Evolutionary conservation across 2,888 invertebrate species (phyloP).

Genomic region (Mechanitis mazaeus): DNA sequence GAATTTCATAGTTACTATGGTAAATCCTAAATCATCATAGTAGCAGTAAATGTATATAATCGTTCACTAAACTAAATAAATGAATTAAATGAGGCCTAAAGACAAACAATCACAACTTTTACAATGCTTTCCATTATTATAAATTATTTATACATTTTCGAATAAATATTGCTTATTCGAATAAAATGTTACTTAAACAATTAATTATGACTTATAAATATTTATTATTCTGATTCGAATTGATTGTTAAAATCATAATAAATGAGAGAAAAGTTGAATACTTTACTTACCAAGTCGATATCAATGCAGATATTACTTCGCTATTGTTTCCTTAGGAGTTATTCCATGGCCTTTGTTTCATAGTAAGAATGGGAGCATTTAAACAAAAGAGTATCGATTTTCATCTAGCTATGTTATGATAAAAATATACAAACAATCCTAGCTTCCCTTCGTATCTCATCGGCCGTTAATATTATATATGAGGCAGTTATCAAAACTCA

Average conservation of each 20-base stretch:
- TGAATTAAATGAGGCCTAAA: no score
- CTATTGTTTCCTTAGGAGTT: conserved; percentile 27
- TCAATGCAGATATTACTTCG: conserved; percentile 23
- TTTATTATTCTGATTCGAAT: not conserved
- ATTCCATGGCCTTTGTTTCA: conserved; percentile 30
- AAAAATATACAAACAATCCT: conserved; percentile 23
- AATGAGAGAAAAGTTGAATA: conserved; percentile 24
- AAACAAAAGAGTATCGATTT: conserved; percentile 29
- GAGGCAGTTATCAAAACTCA: conserved; percentile 29
- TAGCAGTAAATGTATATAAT: no score
- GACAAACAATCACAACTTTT: no score
- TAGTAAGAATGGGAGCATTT: conserved; percentile 25
- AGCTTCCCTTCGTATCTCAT: conserved; percentile 26
- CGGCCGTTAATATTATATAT: conserved; percentile 32
- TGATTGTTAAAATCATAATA: conserved; percentile 9
- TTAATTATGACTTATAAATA: no score
- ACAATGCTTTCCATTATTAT: no score
- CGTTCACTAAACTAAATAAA: no score
- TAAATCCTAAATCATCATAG: no score
- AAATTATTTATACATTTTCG: no score
- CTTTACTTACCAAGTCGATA: conserved; percentile 22
- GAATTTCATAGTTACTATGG: no score
- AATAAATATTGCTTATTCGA: no score
- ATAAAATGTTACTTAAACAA: no score
- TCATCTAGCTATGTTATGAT: conserved; percentile 27